phyloP scores from a whole-genome alignment of 2,797 vertebrate genomes.

The Crax fasciolata region DNA sequence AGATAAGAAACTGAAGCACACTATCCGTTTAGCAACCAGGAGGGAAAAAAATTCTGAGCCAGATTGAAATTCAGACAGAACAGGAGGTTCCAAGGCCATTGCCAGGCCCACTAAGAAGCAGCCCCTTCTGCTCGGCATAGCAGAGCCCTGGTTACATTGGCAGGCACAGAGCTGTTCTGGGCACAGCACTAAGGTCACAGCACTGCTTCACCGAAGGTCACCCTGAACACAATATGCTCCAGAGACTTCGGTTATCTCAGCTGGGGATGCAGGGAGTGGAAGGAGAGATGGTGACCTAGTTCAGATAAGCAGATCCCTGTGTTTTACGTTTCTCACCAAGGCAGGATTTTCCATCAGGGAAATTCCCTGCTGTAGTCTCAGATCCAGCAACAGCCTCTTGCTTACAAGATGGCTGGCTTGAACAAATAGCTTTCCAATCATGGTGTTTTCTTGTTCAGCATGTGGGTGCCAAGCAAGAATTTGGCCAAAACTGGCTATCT shows the following conservation, averaged over 20 bases:
- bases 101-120: slow-evolving; percentile 31
- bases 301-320: background rate
- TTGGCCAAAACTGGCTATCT: background rate
- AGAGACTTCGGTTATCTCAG: slow-evolving; percentile 24
- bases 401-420: background rate
- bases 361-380: background rate
- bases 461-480: background rate
- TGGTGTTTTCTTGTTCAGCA: background rate
- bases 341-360: background rate
- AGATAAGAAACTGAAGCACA: background rate
- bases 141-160: slow-evolving; percentile 22
- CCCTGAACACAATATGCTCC: slow-evolving; percentile 12
- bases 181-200: background rate
- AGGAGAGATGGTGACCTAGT: background rate
- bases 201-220: background rate
- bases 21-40: background rate
- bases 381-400: fast-evolving
- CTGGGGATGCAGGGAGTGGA: background rate
- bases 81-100: slow-evolving; percentile 42
- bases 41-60: background rate
- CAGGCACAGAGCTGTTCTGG: background rate
- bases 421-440: background rate
- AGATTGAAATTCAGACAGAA: slow-evolving; percentile 13
- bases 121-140: background rate
- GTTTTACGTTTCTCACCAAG: background rate